Conservation (phyloP, 2,113 vertebrate species). For the Nothobranchius kuhntae region DNA sequence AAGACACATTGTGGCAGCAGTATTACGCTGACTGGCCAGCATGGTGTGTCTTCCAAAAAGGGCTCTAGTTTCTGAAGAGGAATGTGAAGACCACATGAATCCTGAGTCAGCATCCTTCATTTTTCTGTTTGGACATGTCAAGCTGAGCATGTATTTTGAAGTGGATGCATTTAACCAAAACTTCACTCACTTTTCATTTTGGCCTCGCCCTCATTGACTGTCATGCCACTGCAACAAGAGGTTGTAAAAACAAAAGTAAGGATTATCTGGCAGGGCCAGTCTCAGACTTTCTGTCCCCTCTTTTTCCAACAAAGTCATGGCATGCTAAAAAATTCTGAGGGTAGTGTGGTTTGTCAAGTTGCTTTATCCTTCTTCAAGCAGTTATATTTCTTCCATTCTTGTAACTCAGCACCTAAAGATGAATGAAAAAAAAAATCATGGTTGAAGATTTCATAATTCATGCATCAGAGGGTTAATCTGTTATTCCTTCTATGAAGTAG, state of each 20-base stretch:
- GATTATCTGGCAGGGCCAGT: too few relatives aligned
- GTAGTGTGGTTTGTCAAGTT: neutral
- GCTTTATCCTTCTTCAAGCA: neutral
- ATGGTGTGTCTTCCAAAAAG: too few relatives aligned
- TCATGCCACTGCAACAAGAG: neutral
- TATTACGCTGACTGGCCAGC: too few relatives aligned
- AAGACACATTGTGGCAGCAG: too few relatives aligned
- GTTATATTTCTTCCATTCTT: neutral
- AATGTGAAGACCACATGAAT: neutral
- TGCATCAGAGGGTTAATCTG: too few relatives aligned
- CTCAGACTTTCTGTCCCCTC: too few relatives aligned
- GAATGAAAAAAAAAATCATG: too few relatives aligned
- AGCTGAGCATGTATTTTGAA: neutral
- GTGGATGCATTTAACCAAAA: neutral
- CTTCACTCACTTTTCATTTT: neutral
- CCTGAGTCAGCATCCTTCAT: neutral
- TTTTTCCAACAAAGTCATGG: neutral
- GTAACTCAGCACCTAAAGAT: neutral
- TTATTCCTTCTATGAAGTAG: too few relatives aligned
- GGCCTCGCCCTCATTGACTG: neutral
- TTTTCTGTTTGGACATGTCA: neutral
- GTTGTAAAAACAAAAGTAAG: neutral
- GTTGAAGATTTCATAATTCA: too few relatives aligned
- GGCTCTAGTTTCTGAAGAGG: slow-evolving; percentile 13
- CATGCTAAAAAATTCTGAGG: neutral